Conservation (phyloP, 1,140 invertebrate species). For the Drosophila prosaltans region DNA sequence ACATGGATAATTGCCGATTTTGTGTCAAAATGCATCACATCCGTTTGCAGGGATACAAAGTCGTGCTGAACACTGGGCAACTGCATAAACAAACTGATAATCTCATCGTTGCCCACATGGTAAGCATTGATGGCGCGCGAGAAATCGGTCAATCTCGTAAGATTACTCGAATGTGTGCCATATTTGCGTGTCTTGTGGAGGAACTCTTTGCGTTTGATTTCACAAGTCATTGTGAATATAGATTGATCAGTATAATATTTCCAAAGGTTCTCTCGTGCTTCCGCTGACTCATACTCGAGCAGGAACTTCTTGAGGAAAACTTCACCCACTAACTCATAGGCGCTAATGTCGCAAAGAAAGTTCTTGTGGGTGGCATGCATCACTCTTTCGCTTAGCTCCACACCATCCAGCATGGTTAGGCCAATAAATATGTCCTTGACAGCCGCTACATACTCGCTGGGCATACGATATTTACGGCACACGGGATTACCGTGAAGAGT, state of each 20-base stretch:
- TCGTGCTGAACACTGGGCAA: constrained; percentile 62
- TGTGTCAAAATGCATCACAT: constrained; percentile 57
- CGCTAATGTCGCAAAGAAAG: constrained; percentile 59
- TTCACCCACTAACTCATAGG: constrained; percentile 63
- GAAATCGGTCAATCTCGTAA: constrained; percentile 33
- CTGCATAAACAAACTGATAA: constrained; percentile 57
- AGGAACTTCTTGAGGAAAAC: constrained; percentile 56
- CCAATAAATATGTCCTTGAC: constrained; percentile 83
- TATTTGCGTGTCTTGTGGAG: constrained; percentile 50
- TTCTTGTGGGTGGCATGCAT: constrained; percentile 59
- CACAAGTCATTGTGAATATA: constrained; percentile 65
- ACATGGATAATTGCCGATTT: constrained; percentile 44
- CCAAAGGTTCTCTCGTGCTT: constrained; percentile 32
- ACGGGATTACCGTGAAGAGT: constrained; percentile 84
- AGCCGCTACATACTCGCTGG: constrained; percentile 82
- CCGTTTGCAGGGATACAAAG: constrained; percentile 64
- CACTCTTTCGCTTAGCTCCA: constrained; percentile 43
- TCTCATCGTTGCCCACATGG: constrained; percentile 49
- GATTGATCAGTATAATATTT: constrained; percentile 51
- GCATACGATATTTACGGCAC: constrained; percentile 83
- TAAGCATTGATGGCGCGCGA: constrained; percentile 31
- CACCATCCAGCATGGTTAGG: constrained; percentile 56
- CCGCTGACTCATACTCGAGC: constrained; percentile 45
- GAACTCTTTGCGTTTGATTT: constrained; percentile 25
- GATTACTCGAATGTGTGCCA: constrained; percentile 47